Percentiles rank a stretch among this genome's conserved stretches.
Conservation (phyloP, 1,140 invertebrate genomes). For the Zelostemma sp. region DNA sequence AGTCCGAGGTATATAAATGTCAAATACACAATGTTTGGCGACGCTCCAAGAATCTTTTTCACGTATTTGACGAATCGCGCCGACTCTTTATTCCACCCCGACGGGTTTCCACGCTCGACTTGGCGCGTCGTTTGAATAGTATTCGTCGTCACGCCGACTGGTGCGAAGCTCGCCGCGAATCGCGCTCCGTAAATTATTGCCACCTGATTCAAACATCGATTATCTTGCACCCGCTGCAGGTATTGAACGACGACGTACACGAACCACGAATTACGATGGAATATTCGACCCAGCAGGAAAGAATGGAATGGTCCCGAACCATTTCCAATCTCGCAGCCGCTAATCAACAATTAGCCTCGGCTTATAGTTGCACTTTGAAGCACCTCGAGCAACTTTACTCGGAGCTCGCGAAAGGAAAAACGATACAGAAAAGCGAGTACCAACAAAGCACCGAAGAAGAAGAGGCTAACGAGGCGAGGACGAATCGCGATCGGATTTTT, state of each 20-base stretch:
- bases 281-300: constrained; percentile 27
- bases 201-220: no score
- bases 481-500: neutral
- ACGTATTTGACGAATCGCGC: no score
- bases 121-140: no score
- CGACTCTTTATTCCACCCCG: no score
- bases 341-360: constrained; percentile 62
- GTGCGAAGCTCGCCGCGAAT: no score
- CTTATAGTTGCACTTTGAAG: constrained; percentile 56
- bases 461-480: neutral
- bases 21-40: no score
- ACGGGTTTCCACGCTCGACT: no score
- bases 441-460: constrained; percentile 2
- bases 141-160: no score
- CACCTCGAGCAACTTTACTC: constrained; percentile 59
- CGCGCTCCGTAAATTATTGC: no score
- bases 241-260: neutral
- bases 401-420: constrained; percentile 47
- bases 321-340: constrained; percentile 61
- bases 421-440: constrained; percentile 15
- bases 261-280: constrained; percentile 31
- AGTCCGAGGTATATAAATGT: no score
- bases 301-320: constrained; percentile 54
- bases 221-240: no score
- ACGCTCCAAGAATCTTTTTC: no score